phyloP scores from a whole-genome alignment of 2,797 vertebrate genomes.

The Rhynchonycteris naso region DNA sequence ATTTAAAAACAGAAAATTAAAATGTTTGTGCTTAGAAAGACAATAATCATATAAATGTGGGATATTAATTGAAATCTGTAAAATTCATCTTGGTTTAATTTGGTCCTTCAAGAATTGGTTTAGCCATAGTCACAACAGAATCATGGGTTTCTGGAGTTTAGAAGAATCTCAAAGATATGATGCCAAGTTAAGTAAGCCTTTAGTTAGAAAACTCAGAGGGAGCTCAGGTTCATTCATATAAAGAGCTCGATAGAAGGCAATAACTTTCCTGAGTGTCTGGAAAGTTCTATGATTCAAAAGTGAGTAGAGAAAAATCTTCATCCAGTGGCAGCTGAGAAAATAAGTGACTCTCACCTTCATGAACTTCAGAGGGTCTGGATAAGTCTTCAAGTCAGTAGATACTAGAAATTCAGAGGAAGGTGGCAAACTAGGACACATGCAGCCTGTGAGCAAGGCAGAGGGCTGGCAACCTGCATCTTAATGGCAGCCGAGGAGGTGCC shows the following conservation, averaged over 20 bases:
- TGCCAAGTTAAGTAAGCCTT: background rate
- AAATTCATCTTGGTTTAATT: background rate
- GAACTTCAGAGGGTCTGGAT: background rate
- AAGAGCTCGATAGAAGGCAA: background rate
- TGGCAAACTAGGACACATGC: background rate
- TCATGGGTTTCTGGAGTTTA: background rate
- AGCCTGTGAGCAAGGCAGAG: background rate
- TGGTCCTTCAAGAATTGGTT: background rate
- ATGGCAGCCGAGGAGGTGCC: fast-evolving
- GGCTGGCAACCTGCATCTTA: background rate
- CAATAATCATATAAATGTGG: background rate
- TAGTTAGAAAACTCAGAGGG: background rate
- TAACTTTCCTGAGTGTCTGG: background rate
- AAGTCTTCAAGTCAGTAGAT: background rate
- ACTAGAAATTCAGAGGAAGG: background rate
- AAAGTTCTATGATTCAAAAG: background rate
- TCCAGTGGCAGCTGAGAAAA: background rate
- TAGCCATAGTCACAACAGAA: background rate
- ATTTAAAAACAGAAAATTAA: background rate
- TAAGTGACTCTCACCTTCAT: background rate
- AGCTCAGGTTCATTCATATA: background rate
- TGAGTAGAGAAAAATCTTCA: background rate
- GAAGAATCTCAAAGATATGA: background rate
- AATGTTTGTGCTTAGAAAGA: background rate
- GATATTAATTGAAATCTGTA: background rate